A percentile compares a stretch with the other conserved stretches of the same genome.
These are phyloP conservation scores for Cosmia trapezina DNA, from an alignment of 2,888 invertebrate genomes.

Conservation along the genomic window DNA sequence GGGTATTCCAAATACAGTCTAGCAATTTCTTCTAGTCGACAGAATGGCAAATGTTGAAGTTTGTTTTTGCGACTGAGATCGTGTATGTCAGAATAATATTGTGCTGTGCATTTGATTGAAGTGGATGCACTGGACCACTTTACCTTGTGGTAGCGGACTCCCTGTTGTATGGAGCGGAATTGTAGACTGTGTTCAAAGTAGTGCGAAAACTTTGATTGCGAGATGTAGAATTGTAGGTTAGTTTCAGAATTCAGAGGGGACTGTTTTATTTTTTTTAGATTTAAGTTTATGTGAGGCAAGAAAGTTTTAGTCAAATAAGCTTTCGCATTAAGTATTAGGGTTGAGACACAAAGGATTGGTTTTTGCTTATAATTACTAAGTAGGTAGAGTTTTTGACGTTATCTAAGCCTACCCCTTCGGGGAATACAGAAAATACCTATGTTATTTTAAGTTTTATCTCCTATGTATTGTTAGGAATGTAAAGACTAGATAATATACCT, in stretches of 20 bases:
- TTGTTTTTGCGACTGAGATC: constrained; percentile 70
- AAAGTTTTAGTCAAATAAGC: not conserved
- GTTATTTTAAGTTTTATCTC: not conserved
- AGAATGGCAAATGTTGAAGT: constrained; percentile 88
- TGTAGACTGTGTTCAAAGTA: constrained; percentile 62
- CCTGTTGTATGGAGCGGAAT: constrained; percentile 1
- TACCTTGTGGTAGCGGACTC: constrained; percentile 68
- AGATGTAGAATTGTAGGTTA: constrained; percentile 73
- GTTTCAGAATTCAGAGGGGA: constrained; percentile 38
- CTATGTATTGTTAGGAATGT: not conserved
- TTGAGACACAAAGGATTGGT: no score
- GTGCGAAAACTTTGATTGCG: constrained; percentile 75
- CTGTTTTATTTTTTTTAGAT: not conserved
- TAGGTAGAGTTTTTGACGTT: not conserved
- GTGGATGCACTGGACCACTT: constrained; percentile 73
- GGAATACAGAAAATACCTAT: no score
- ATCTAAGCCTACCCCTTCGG: not conserved
- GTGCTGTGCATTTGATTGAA: constrained; percentile 77
- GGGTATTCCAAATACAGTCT: constrained; percentile 83
- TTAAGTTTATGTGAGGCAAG: no score
- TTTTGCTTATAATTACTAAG: not conserved
- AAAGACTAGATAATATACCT: not conserved
- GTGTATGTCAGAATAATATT: constrained; percentile 72
- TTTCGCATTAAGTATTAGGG: not conserved
- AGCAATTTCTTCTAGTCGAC: constrained; percentile 86